Base-by-base conservation (phyloP, 2,113 vertebrate species). In the Microtus montanus region DNA sequence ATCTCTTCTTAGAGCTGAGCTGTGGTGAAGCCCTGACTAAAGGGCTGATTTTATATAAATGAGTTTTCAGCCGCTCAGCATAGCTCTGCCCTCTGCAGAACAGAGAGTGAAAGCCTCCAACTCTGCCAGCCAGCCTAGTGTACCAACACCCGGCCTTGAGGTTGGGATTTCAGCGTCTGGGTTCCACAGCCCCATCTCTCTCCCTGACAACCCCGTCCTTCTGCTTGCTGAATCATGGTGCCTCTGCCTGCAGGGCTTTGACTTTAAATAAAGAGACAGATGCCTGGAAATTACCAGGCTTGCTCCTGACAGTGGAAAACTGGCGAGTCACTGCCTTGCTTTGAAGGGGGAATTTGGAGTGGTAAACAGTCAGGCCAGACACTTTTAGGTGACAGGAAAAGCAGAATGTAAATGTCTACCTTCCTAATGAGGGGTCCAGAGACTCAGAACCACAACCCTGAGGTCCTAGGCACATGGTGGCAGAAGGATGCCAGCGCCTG, bases 281-380 rank as follows among this genome's bases (percentile, higher is more conserved):
- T 94, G 97, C 87, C 86, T 63, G 89, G 83, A 58, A 87, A 94
- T 96, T 49, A 95, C 47, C 78, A 87, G 93, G 78, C 87, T 91
- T 85, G 89, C 87, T 91, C 89, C 84, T 44, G 80, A 19, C 78
- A 49, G 87, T 35, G 38, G 96, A 77, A 64, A 44, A 82, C 19
- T 94, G 93, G 92, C 94, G 58, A 92, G 87, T 54, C 87, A 94
- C 71, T 30, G 24, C 94, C 89, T 96, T 94, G 63, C 87, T 95
- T 96, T 96, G 68, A 96, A 94, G 35, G 41, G 68, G 92, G 44
- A 90, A 79, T 89, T 77, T 87, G 87, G 84, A 94, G 93, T 41
- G 10, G 11, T 26, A 93, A 97, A 96, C 87, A 87, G 70, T 64
- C 41, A 73, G 66, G 82, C 41, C 30, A 38, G 71, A 38, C 17